Evolutionary conservation across 2,888 invertebrate genomes (phyloP).

Genomic region (Torymus aiolomorphi): DNA sequence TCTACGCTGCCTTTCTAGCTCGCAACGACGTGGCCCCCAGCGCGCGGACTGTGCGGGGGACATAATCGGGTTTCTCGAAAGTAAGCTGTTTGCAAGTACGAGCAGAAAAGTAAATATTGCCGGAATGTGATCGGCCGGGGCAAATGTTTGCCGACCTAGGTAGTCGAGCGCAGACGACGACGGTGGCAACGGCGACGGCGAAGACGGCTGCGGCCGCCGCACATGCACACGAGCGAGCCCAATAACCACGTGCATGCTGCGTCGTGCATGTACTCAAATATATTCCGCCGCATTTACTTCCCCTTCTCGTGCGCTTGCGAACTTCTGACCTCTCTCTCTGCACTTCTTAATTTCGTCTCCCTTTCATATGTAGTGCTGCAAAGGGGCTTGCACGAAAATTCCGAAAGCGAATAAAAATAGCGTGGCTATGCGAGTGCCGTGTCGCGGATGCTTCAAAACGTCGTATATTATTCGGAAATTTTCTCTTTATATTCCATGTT

Average conservation of each 20-base stretch:
- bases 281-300: neutral
- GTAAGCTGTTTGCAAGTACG: constrained; percentile 66
- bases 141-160: constrained; percentile 67
- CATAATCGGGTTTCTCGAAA: constrained; percentile 61
- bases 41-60: neutral
- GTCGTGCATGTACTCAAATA: neutral
- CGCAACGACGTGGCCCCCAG: neutral
- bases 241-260: constrained; percentile 24
- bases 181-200: neutral
- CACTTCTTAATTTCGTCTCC: constrained; percentile 21
- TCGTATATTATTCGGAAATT: too few species aligned
- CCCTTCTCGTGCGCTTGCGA: neutral
- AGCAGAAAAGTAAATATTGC: constrained; percentile 68
- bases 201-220: neutral
- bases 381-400: constrained; percentile 1
- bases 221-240: constrained; percentile 17
- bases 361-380: neutral
- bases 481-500: too few species aligned
- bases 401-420: constrained; percentile 22
- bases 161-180: constrained; percentile 61
- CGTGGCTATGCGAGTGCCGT: neutral
- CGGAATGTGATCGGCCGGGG: constrained; percentile 65
- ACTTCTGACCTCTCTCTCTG: neutral
- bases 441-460: too few species aligned
- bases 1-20: too few species aligned